Conservation (phyloP, 2,113 vertebrate genomes). For the Pachyramphus minor region DNA sequence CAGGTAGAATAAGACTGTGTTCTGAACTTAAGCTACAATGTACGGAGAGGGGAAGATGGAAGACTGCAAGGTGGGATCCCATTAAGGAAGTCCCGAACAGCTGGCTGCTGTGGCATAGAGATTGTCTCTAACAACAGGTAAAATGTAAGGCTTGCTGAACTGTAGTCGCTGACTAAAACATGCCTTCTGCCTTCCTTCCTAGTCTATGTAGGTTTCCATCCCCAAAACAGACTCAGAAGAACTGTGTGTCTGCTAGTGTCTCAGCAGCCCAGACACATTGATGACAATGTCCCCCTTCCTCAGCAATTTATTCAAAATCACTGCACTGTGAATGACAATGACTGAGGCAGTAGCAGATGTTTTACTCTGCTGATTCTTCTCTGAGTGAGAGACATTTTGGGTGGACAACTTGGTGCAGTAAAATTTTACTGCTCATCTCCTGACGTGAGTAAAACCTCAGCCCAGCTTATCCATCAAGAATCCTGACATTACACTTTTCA, state of each 20-base stretch:
- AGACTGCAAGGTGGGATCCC: neutral
- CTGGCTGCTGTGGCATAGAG: neutral
- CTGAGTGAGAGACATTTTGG: neutral
- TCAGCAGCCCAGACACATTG: neutral
- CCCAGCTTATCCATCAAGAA: neutral
- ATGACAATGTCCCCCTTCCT: neutral
- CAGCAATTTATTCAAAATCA: neutral
- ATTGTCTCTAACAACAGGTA: neutral
- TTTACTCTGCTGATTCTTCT: slow-evolving; percentile 3
- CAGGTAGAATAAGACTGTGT: neutral
- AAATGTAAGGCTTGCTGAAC: neutral
- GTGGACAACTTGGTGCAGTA: neutral
- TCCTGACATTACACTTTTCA: neutral
- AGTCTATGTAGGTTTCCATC: neutral
- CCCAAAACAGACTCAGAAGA: neutral
- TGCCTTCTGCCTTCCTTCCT: neutral
- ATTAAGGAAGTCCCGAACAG: neutral
- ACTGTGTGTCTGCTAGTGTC: neutral
- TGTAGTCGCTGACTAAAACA: neutral
- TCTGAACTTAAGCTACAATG: neutral
- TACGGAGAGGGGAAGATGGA: neutral
- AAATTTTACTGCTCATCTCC: neutral
- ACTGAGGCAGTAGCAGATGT: neutral
- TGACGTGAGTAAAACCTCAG: neutral
- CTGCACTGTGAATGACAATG: neutral